Evolutionary conservation across 2,113 vertebrate genomes (phyloP).

Genomic region (Entelurus aequoreus): DNA sequence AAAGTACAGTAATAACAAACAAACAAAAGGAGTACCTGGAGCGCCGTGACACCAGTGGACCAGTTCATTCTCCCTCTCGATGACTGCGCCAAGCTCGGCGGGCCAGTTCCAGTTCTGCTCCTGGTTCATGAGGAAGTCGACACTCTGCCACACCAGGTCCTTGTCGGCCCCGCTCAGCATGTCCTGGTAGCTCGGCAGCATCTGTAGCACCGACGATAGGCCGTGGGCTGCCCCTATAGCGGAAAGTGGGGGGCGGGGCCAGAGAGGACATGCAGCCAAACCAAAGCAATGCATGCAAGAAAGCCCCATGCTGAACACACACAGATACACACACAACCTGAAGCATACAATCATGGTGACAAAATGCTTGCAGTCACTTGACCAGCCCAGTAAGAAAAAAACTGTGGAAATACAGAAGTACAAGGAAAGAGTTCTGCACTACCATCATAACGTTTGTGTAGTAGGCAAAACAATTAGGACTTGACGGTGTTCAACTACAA

Average conservation of each 20-base stretch:
- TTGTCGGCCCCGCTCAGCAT: conserved; percentile 78
- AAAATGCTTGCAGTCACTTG: neutral
- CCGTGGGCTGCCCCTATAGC: conserved; percentile 81
- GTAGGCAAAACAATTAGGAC: too few relatives aligned
- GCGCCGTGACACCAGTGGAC: conserved; percentile 91
- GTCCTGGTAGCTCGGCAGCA: conserved; percentile 85
- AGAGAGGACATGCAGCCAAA: conserved; percentile 14
- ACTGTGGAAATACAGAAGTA: neutral
- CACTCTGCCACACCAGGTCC: conserved; percentile 86
- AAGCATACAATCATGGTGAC: conserved; percentile 11
- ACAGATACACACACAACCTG: conserved; percentile 6
- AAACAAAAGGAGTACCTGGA: conserved; percentile 68
- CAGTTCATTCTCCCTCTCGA: conserved; percentile 83
- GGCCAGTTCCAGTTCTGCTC: conserved; percentile 91
- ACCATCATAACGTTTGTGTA: too few relatives aligned
- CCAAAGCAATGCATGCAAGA: conserved; percentile 25
- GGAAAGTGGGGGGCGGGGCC: neutral
- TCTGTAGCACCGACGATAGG: conserved; percentile 86
- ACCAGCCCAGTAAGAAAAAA: neutral
- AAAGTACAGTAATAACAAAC: neutral
- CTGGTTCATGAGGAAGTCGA: conserved; percentile 89
- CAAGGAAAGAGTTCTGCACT: too few relatives aligned
- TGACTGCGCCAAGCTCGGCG: conserved; percentile 82
- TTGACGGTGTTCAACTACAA: too few relatives aligned
- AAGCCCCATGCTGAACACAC: conserved; percentile 21